Evolutionary conservation across 2,113 vertebrate genomes (phyloP), one percentile per base, ranked within the genome.

Genomic region (Colius striatus): DNA sequence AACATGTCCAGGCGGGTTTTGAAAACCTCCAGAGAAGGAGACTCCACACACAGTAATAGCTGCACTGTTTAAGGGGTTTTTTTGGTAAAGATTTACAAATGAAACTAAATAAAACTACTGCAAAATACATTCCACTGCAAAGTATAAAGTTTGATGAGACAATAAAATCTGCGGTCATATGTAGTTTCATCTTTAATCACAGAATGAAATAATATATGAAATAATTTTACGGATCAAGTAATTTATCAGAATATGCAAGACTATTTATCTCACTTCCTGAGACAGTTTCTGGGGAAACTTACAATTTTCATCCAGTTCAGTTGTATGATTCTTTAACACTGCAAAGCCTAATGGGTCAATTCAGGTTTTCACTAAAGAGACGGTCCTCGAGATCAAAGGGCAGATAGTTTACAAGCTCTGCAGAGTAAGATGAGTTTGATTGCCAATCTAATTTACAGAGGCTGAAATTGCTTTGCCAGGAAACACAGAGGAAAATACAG

Each of bases 311-410:
- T 19, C 17, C 74, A 58, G 36, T 60, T 95, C 68, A 63, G 25
- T 70, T 72, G 14, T 9, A 30, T 3, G 18, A 83, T 53, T 90
- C 72, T 74, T 60, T 63, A 92, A 76, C 68, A 45, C 30, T 87
- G 74, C 43, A 80, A 85, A 89, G 54, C 38, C 65, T 50, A 77
- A 90, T 47, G 82, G 87, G 68, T 62, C 88, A 71, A 87, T 72
- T 88, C 55, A 89, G 81, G 77, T 89, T 95, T 86, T 84, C 48
- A 62, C n/a, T 22, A 29, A 65, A 89, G 62, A 84, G 79, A 80
- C 41, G 95, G 81, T 62, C 79, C 70, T 76, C 61, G 41, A 80
- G 87, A 92, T 92, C 80, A 95, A 95, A 97, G 92, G 80, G 79
- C 88, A 90, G 91, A 92, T n/a, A 92, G 81, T 54, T 68, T 87